These are phyloP conservation scores for Tipula helvola DNA, from an alignment of 2,888 invertebrate species.

Conservation along the genomic window DNA sequence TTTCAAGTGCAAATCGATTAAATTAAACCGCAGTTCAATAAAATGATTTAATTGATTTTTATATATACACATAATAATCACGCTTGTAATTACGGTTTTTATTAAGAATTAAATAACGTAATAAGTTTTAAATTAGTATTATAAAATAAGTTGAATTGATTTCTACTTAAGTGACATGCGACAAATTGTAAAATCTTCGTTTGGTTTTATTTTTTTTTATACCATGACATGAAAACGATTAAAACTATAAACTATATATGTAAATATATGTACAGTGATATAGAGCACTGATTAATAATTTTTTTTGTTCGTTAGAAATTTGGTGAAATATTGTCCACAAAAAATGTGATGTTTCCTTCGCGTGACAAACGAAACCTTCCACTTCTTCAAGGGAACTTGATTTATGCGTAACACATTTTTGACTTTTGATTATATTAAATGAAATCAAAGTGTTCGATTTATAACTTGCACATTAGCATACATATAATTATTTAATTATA, in stretches of 20 bases:
- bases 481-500: neutral
- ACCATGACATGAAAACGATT: neutral
- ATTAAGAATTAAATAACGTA: neutral
- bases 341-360: neutral
- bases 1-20: neutral
- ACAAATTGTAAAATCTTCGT: neutral
- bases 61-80: neutral
- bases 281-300: neutral
- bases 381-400: neutral
- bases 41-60: neutral
- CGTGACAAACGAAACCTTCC: neutral
- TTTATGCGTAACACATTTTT: neutral
- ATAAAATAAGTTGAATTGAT: neutral
- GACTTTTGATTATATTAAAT: neutral
- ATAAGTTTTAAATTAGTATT: neutral
- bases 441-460: neutral
- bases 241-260: neutral
- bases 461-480: neutral
- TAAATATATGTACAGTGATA: neutral
- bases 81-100: neutral
- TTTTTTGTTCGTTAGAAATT: neutral
- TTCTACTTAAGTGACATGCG: neutral
- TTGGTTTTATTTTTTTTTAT: neutral
- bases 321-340: neutral
- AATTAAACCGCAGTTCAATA: neutral